Percentiles rank a stretch among this genome's conserved stretches.
These are phyloP conservation scores for Oxygymnocypris stewartii DNA, from an alignment of 2,113 vertebrate species.

Conservation along the genomic window DNA sequence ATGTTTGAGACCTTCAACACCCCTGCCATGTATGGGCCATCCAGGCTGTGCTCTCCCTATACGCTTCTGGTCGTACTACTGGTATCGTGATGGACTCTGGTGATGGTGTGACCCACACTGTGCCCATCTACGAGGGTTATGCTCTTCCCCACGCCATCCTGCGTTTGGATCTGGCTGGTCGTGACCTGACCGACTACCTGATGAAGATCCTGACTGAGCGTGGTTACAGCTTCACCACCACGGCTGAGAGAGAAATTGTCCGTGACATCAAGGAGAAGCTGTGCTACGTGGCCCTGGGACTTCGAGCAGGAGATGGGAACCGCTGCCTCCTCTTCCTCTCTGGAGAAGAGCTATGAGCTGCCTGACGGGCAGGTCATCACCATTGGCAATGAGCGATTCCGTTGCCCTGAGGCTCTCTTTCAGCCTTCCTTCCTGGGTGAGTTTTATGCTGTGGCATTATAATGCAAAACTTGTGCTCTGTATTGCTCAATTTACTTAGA, in stretches of 20 bases:
- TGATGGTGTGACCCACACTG: slow-evolving; percentile 97
- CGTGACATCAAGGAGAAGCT: slow-evolving; percentile 98
- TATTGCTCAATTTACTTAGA: no score
- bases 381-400: slow-evolving; percentile 95
- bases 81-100: slow-evolving; percentile 99
- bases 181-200: slow-evolving; percentile 99
- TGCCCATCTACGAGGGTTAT: slow-evolving; percentile 97
- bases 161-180: slow-evolving; percentile 95
- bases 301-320: slow-evolving; percentile 98
- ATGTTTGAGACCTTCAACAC: slow-evolving; percentile 99
- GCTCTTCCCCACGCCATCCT: slow-evolving; percentile 96
- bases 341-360: slow-evolving; percentile 98
- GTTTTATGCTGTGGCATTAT: slow-evolving; percentile 4
- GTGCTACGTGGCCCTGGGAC: slow-evolving; percentile 94
- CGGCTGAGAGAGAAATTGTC: slow-evolving; percentile 93
- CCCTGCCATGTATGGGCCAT: slow-evolving; percentile 98
- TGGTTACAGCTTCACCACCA: slow-evolving; percentile 97
- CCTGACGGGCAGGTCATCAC: slow-evolving; percentile 97
- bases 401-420: slow-evolving; percentile 94
- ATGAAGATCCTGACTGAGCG: slow-evolving; percentile 98
- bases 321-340: slow-evolving; percentile 88
- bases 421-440: slow-evolving; percentile 95
- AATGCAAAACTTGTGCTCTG: neutral
- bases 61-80: slow-evolving; percentile 96
- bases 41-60: slow-evolving; percentile 97